phyloP scores from a whole-genome alignment of 2,113 vertebrate genomes.

The Columba janthina region DNA sequence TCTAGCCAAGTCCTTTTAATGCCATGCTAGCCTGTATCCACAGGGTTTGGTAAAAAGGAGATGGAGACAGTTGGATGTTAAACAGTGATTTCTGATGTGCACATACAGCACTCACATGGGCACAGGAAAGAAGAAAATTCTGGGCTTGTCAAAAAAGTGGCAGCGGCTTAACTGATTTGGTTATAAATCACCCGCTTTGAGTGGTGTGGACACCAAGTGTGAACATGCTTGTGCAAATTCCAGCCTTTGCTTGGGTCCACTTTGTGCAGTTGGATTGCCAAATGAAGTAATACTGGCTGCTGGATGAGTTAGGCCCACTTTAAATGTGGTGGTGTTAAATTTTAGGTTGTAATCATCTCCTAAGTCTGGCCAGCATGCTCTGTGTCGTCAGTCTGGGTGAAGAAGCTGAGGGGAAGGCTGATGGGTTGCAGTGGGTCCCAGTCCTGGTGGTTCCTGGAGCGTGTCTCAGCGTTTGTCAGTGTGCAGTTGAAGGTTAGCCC shows the following conservation, averaged over 20 bases:
- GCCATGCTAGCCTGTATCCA: not conserved
- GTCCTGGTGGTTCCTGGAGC: not conserved
- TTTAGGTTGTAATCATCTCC: not conserved
- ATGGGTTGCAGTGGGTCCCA: not conserved
- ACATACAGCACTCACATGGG: not conserved
- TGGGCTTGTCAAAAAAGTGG: not conserved
- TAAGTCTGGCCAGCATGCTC: not conserved
- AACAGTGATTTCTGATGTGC: not conserved
- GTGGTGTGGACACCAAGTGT: not conserved
- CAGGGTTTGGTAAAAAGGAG: not conserved
- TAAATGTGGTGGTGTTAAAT: not conserved
- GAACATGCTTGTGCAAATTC: not conserved
- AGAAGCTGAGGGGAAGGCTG: not conserved
- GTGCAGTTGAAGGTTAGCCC: not conserved
- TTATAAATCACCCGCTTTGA: not conserved
- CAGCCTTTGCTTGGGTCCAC: not conserved
- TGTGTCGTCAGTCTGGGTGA: not conserved
- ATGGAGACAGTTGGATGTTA: not conserved
- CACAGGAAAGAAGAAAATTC: not conserved
- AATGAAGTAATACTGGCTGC: not conserved
- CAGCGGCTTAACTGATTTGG: not conserved
- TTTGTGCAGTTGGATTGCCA: not conserved
- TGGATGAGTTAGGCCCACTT: not conserved
- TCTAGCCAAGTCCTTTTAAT: not conserved
- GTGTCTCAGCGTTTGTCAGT: not conserved